A percentile compares a stretch with the other conserved stretches of the same genome.
Evolutionary conservation across 2,888 invertebrate species (phyloP).

Genomic region (Clusia tigrina): DNA sequence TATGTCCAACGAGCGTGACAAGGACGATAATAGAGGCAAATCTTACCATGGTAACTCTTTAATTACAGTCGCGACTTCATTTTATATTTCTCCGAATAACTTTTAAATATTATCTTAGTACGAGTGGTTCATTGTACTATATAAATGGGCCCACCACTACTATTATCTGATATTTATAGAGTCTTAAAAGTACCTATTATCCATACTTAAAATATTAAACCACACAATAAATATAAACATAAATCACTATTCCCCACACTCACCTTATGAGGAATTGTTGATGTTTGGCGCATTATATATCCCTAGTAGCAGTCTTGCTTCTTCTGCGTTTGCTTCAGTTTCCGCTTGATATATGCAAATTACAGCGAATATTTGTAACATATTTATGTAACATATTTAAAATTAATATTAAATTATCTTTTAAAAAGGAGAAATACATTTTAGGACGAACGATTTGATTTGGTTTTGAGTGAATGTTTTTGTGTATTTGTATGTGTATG

Average conservation of each 20-base stretch:
- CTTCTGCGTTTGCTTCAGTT: conserved; percentile 6
- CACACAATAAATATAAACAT: conserved; percentile 21
- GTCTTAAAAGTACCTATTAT: too few species aligned
- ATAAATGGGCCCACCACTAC: too few species aligned
- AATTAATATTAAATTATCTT: conserved; percentile 21
- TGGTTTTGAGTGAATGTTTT: conserved; percentile 17
- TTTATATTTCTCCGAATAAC: too few species aligned
- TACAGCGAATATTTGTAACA: conserved; percentile 24
- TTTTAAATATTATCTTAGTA: too few species aligned
- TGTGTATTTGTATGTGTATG: neutral
- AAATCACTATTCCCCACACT: conserved; percentile 15
- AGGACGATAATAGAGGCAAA: too few species aligned
- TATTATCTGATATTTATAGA: too few species aligned
- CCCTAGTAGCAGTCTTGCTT: conserved; percentile 12
- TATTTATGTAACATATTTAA: conserved; percentile 35
- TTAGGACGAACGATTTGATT: conserved; percentile 23
- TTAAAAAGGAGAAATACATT: conserved; percentile 16
- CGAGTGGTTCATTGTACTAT: too few species aligned
- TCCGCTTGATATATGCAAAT: neutral
- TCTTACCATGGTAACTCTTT: too few species aligned
- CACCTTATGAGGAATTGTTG: conserved; percentile 15
- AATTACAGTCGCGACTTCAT: too few species aligned
- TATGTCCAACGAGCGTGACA: too few species aligned
- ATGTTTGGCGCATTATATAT: conserved; percentile 23
- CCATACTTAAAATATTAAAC: too few species aligned